Evolutionary conservation across 2,888 invertebrate genomes (phyloP), one percentile per base, ranked within the genome.

Genomic region (Gasteruption jaculator): DNA sequence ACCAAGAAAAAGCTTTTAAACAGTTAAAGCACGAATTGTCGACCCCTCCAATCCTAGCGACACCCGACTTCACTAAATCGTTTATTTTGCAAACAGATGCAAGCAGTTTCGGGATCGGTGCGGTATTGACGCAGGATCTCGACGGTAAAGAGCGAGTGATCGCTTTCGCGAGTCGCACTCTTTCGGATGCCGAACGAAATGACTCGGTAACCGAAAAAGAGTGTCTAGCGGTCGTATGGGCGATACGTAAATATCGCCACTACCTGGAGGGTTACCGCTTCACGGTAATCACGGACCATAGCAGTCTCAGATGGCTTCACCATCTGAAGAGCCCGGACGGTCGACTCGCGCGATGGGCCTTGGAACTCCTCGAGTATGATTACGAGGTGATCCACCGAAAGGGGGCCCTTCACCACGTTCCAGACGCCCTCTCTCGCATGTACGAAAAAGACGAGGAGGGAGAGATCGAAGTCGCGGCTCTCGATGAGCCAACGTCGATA

Each of bases 401-500:
- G 2, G 65, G 65, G 0, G 38, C 31, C 1, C 34, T 38, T 4
- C 53, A 65, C 41, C 39, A 41, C 5, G 49, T 59, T 3, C 65
- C 65, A 2, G 69, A 71, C 43, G 56, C 56, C 3, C 35, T 67
- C 3, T 56, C 56, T 0, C 31, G 65, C 22, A 38, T 20, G 18
- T 25, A 24, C 16, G 36, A 46, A 21, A 18, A 19, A 3, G 30
- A 38, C 5, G 22, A 6, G 4, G 29, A 25, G 5, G 26, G 18
- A 3, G 19, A 6, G 8, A 1, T 10, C 24, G 24, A 7, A 7
- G 24, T n/a, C 24, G 24, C n/a, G 8, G 24, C 7, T 8, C 7
- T n/a, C 24, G n/a, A 24, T 8, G 24, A 24, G 5, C n/a, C n/a
- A 11, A 31, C 2, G 4, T 8, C 22, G 5, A 16, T 16, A 5